These are phyloP conservation scores for Tyrannus savana DNA, from an alignment of 2,113 vertebrate genomes.

Conservation along the genomic window DNA sequence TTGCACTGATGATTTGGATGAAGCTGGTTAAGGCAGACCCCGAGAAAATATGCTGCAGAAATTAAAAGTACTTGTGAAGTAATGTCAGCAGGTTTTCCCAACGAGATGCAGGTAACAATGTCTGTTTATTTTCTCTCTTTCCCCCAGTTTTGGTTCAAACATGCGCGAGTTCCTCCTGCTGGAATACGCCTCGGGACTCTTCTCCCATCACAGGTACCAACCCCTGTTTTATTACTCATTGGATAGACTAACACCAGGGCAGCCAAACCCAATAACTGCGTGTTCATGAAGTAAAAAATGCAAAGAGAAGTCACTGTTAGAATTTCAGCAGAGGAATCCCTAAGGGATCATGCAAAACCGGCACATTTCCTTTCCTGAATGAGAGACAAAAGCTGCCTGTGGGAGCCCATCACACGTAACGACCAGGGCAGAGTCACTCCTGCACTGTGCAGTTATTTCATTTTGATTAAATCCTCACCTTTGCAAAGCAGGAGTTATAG, in stretches of 20 bases:
- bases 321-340: neutral
- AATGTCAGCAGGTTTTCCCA: neutral
- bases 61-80: neutral
- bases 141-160: conserved; percentile 91
- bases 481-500: too few species aligned
- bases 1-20: neutral
- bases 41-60: neutral
- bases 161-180: conserved; percentile 95
- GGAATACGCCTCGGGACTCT: conserved; percentile 94
- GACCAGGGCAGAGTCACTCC: neutral
- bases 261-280: neutral
- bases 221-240: neutral
- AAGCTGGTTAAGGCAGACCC: neutral
- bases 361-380: neutral
- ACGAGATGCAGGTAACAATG: neutral
- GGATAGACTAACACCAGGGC: neutral
- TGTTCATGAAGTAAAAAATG: neutral
- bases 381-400: neutral
- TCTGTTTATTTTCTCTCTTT: neutral
- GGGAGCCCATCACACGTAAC: neutral
- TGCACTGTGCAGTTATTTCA: neutral
- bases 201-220: conserved; percentile 92
- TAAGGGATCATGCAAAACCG: neutral
- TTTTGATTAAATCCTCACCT: too few species aligned
- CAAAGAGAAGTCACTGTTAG: neutral